Base-by-base conservation (phyloP, 92 coral and sea anemone genomes). In the Porites rus region DNA sequence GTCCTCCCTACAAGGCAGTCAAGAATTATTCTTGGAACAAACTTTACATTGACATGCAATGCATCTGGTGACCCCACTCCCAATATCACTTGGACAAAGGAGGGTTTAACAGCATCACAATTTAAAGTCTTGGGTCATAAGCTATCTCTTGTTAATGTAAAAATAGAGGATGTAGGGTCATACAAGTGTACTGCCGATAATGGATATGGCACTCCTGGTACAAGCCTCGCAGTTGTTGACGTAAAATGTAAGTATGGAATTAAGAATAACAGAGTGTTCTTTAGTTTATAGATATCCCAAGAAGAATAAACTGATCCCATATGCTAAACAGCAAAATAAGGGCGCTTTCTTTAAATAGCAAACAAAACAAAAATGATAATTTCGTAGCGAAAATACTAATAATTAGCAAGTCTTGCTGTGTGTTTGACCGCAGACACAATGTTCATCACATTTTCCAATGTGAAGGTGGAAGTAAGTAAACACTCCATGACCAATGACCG, bases 31-130 rank as follows among this genome's bases (percentile, higher is more conserved):
- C 19, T 62, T 62, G 66, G 66, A 7, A 11, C 66, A 54, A n/a
- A 13, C 10, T 56, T 85, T 21, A 63, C 76, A 13, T 62, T 85
- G 72, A 66, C 20, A 46, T 85, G 88, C 70, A 74, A 1, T 11
- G 90, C 78, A 76, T 67, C 56, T 72, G 89, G 89, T 10, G 78
- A 86, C 67, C 89, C 89, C 22, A 51, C 17, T 0, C 89, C 89
- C 7, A 24, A 12, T 1, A 78, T 86, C 25, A 51, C 61, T 10
- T 56, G 61, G 61, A 56, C 61, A 0, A 56, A 8, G 19, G 43
- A 67, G 1, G 86, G 86, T 21, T 60, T 54, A 64, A 9, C 50
- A 21, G 6, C 16, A 6, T 8, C 16, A 7, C 46, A 70, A 14
- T 28, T 28, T 16, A 28, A 28, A 0, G 8, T 28, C 12, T 62